phyloP scores from a whole-genome alignment of 2,797 vertebrate species.

The Austrolebias charrua region DNA sequence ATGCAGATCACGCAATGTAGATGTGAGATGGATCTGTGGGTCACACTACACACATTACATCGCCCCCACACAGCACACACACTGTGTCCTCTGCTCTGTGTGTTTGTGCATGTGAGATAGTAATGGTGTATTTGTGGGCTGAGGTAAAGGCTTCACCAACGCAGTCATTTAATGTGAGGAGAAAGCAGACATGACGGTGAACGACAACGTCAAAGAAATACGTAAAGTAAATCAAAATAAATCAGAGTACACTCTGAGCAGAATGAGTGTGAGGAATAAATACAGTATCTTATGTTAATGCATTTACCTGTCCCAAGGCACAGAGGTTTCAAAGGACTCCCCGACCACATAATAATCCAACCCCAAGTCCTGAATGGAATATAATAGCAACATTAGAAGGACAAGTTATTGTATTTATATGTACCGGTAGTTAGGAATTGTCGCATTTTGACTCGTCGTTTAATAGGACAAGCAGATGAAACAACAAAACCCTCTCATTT shows the following conservation, averaged over 20 bases:
- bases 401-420: slow-evolving; percentile 4
- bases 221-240: slow-evolving; percentile 7
- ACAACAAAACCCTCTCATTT: too few species aligned
- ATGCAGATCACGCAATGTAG: slow-evolving; percentile 33
- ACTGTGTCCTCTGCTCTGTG: slow-evolving; percentile 5
- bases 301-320: slow-evolving; percentile 98
- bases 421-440: background rate
- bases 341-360: slow-evolving; percentile 96
- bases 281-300: slow-evolving; percentile 8
- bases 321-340: slow-evolving; percentile 98
- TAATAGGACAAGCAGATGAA: background rate
- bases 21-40: slow-evolving; percentile 31
- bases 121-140: slow-evolving; percentile 29
- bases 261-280: slow-evolving; percentile 41
- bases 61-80: slow-evolving; percentile 8
- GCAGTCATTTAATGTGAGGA: slow-evolving; percentile 44
- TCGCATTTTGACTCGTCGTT: background rate
- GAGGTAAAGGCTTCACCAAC: slow-evolving; percentile 41
- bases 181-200: slow-evolving; percentile 59
- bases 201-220: slow-evolving; percentile 42
- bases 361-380: slow-evolving; percentile 87
- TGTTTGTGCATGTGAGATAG: slow-evolving; percentile 4
- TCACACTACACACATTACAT: slow-evolving; percentile 6
- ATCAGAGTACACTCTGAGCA: slow-evolving; percentile 13
- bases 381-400: slow-evolving; percentile 27